A percentile compares a stretch with the other conserved stretches of the same genome.
These are phyloP conservation scores for Channa striata DNA, from an alignment of 2,797 vertebrate genomes.

Conservation along the genomic window DNA sequence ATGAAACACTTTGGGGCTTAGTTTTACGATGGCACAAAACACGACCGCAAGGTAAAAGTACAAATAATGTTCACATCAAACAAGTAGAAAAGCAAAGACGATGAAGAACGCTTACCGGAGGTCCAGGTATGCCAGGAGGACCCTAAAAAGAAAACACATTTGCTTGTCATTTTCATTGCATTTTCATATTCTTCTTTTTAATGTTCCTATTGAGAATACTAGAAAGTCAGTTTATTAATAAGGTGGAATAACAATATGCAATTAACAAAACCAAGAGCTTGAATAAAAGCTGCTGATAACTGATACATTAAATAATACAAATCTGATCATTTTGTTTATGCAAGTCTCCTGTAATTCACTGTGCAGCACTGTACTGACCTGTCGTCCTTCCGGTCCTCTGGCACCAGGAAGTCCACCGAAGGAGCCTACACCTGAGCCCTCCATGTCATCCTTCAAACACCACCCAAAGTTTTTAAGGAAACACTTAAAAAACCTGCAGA, in stretches of 20 bases:
- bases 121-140: slow-evolving; percentile 84
- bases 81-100: no score
- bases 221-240: no score
- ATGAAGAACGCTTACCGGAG: slow-evolving; percentile 75
- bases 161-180: background rate
- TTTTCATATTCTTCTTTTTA: background rate
- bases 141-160: slow-evolving; percentile 83
- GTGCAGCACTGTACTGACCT: slow-evolving; percentile 81
- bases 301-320: background rate
- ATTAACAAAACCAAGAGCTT: background rate
- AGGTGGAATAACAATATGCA: background rate
- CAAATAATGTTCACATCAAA: no score
- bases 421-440: slow-evolving; percentile 86
- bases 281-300: background rate
- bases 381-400: slow-evolving; percentile 82
- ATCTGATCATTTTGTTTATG: background rate
- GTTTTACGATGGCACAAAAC: no score
- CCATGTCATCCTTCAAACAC: slow-evolving; percentile 92
- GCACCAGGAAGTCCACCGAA: slow-evolving; percentile 77
- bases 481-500: background rate
- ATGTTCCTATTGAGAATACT: background rate
- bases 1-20: background rate
- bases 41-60: background rate
- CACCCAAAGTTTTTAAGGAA: background rate
- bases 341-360: background rate